These are phyloP conservation scores for Drosophila testacea DNA, from an alignment of 2,888 invertebrate genomes.

Conservation along the genomic window DNA sequence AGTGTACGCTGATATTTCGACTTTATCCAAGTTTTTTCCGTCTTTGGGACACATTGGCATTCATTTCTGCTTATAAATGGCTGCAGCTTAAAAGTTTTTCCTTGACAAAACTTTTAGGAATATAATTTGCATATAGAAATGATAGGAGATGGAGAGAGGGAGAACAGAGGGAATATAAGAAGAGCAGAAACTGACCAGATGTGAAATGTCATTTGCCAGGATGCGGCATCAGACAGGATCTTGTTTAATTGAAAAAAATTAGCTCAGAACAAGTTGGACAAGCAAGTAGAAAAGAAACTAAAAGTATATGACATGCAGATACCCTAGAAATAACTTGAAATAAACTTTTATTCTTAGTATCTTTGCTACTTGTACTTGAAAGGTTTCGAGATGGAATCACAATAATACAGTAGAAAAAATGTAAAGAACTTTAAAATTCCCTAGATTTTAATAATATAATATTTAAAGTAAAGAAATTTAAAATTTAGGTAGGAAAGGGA, in stretches of 20 bases:
- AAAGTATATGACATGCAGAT: background rate
- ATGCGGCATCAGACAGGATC: slow-evolving; percentile 38
- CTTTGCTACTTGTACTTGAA: background rate
- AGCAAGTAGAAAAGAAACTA: slow-evolving; percentile 27
- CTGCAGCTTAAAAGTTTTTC: slow-evolving; percentile 51
- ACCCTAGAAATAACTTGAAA: background rate
- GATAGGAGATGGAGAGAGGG: background rate
- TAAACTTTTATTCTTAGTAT: no score
- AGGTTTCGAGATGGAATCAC: no score
- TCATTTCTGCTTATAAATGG: slow-evolving; percentile 47
- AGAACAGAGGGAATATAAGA: background rate
- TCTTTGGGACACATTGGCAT: slow-evolving; percentile 30
- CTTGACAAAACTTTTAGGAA: slow-evolving; percentile 24
- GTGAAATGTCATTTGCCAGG: slow-evolving; percentile 31
- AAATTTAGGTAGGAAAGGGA: no score
- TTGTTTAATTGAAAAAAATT: slow-evolving; percentile 73
- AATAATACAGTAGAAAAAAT: no score
- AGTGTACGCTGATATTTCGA: slow-evolving; percentile 27
- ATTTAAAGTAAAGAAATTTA: no score
- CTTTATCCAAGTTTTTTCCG: slow-evolving; percentile 20
- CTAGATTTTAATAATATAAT: no score
- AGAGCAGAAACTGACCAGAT: slow-evolving; percentile 34
- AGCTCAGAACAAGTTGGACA: slow-evolving; percentile 43
- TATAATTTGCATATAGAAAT: slow-evolving; percentile 36
- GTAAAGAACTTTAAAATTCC: no score